A percentile compares a stretch with the other conserved stretches of the same genome.
phyloP scores from a whole-genome alignment of 2,113 vertebrate species.

The Alexandromys fortis region DNA sequence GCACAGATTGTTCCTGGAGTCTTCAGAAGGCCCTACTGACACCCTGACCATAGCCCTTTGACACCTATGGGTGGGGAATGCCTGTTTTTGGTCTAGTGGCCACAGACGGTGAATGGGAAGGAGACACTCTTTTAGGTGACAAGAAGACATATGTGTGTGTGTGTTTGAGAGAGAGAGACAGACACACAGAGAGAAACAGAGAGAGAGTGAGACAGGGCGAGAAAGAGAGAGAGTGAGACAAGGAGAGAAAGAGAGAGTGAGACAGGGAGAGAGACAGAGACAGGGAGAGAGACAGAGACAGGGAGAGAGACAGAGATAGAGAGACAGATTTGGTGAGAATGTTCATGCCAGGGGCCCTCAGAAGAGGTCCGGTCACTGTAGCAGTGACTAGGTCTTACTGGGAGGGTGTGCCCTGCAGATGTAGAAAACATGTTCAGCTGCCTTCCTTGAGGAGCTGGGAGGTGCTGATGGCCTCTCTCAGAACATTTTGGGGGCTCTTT shows the following conservation, averaged over 20 bases:
- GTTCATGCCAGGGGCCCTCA: rapidly evolving
- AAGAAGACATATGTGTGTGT: background rate
- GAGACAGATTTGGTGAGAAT: background rate
- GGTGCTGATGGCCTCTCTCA: background rate
- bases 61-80: background rate
- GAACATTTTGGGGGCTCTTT: background rate
- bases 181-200: background rate
- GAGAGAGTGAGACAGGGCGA: background rate
- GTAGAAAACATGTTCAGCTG: background rate
- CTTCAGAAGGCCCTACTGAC: background rate
- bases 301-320: too few species aligned
- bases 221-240: too few species aligned
- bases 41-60: background rate
- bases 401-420: background rate
- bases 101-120: background rate
- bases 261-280: too few species aligned
- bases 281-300: background rate
- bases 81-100: background rate
- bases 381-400: background rate
- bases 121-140: background rate
- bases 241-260: too few species aligned
- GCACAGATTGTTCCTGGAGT: background rate
- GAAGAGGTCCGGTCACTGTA: rapidly evolving
- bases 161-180: background rate
- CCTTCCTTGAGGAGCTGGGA: too few species aligned